These are phyloP conservation scores for Erpobdella octoculata DNA, from an alignment of 2,888 invertebrate genomes.

Conservation along the genomic window DNA sequence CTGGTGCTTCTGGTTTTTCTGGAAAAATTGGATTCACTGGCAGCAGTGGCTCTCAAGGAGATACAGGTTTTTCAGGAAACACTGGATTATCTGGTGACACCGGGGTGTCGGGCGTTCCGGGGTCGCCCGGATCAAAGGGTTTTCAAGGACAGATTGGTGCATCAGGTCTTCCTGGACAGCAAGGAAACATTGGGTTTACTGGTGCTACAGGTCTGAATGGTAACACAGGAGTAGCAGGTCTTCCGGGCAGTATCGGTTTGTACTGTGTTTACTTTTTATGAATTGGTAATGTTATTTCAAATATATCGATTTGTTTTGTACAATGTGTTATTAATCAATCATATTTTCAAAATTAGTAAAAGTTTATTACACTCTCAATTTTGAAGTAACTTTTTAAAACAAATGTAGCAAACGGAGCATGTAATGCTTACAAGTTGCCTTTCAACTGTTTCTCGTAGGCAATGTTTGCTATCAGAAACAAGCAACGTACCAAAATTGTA, in stretches of 20 bases:
- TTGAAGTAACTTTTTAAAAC: too few species aligned
- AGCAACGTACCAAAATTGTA: too few species aligned
- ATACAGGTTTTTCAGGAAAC: background rate
- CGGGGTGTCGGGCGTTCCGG: constrained; percentile 14
- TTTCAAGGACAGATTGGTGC: constrained; percentile 29
- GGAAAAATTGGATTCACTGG: constrained; percentile 24
- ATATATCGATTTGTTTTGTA: too few species aligned
- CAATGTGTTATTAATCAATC: too few species aligned
- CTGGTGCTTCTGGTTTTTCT: constrained; percentile 10
- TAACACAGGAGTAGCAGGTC: constrained; percentile 22
- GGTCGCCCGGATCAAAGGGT: constrained; percentile 28
- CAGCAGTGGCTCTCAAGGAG: background rate
- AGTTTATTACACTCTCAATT: too few species aligned
- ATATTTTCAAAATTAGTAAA: too few species aligned
- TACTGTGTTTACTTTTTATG: too few species aligned
- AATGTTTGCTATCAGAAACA: too few species aligned
- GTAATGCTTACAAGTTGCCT: too few species aligned
- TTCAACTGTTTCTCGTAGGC: too few species aligned
- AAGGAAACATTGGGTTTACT: constrained; percentile 30
- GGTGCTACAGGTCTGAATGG: constrained; percentile 30
- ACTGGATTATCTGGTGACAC: background rate
- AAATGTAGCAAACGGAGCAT: too few species aligned
- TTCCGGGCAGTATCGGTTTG: constrained; percentile 25
- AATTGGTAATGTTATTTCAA: too few species aligned
- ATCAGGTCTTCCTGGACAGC: constrained; percentile 27